Evolutionary conservation across 1,140 invertebrate genomes (phyloP).

Genomic region (Drusus annulatus): DNA sequence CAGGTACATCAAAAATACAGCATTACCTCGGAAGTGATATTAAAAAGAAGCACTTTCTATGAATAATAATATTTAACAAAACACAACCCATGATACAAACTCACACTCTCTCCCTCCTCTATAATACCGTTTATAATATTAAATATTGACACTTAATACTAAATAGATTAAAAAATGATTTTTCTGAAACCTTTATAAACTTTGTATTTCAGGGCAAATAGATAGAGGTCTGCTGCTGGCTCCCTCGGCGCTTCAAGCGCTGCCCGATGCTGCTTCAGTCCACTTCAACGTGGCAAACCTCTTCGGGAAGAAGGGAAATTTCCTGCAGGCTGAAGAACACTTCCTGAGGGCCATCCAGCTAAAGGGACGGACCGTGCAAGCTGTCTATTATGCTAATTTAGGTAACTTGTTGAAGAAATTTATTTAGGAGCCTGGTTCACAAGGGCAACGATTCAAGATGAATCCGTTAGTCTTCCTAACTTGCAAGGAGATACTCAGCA

Average conservation of each 20-base stretch:
- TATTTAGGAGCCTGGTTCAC: too few species aligned
- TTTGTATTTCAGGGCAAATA: conserved; percentile 70
- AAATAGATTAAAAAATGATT: too few species aligned
- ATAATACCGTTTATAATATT: too few species aligned
- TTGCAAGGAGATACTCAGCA: too few species aligned
- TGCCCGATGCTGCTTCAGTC: conserved; percentile 82
- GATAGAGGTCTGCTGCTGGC: conserved; percentile 81
- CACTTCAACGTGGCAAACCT: conserved; percentile 92
- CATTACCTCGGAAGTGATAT: neutral
- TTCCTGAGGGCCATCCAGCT: conserved; percentile 84
- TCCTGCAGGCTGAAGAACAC: conserved; percentile 84
- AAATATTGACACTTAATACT: too few species aligned
- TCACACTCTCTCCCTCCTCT: neutral
- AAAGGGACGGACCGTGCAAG: conserved; percentile 76
- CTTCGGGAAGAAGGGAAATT: conserved; percentile 85
- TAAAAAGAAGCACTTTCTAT: too few species aligned
- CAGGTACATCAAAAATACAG: conserved; percentile 68
- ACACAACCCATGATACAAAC: too few species aligned
- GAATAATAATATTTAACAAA: too few species aligned
- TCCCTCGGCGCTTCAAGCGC: conserved; percentile 76
- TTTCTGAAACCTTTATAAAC: too few species aligned
- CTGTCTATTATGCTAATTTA: conserved; percentile 87
- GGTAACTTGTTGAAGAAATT: conserved; percentile 69
- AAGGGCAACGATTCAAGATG: too few species aligned
- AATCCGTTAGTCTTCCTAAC: too few species aligned